Base-by-base conservation (phyloP, 2,888 invertebrate genomes). In the Hypomecis atomaria region DNA sequence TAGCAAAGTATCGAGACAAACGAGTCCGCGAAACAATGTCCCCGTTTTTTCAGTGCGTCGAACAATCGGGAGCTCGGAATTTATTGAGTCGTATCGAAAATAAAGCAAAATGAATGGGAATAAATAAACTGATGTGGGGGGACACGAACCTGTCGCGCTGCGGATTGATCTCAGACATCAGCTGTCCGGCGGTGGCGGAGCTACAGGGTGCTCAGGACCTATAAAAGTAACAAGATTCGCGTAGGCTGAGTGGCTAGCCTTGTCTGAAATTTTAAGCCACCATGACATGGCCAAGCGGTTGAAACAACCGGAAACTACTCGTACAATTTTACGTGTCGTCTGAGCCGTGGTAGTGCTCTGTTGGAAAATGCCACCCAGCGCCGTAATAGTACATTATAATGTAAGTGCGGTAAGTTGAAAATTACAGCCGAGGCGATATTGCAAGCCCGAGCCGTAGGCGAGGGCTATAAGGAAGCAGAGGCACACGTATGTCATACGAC, bases 141-240 rank as follows among this genome's bases (percentile, higher is more conserved):
- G 78, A 79, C 83, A 77, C 81, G 87, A 83, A 84, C 84, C 78
- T 75, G 87, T 84, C 86, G 69, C 78, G 79, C 82, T 81, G 72
- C 70, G 85, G 88, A 89, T 88, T 89, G 91, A 92, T 90, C 89
- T 84, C 68, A 78, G 85, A 81, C 90, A 84, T 90, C 89, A 90
- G 86, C 89, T 90, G 91, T 89, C 90, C 78, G 86, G 85, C 85
- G 78, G 81, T 80, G 73, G 66, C 37, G n/a, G 50, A 53, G 10
- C 33, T 80, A 85, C 84, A 83, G 83, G 77, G 33, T 5, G 50
- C 13, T 50, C 40, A 40, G 4, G 23, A 23, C 3, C 1, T 1
- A 23, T 23, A 38, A 40, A 40, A 40, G 9, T 38, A 38, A 8
- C 9, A 38, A 8, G 3, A 38, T 38, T 38, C 9, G 6, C 4